Percentiles rank a stretch among this genome's conserved stretches.
phyloP scores from a whole-genome alignment of 2,113 vertebrate species.

The Rhipidura dahli region DNA sequence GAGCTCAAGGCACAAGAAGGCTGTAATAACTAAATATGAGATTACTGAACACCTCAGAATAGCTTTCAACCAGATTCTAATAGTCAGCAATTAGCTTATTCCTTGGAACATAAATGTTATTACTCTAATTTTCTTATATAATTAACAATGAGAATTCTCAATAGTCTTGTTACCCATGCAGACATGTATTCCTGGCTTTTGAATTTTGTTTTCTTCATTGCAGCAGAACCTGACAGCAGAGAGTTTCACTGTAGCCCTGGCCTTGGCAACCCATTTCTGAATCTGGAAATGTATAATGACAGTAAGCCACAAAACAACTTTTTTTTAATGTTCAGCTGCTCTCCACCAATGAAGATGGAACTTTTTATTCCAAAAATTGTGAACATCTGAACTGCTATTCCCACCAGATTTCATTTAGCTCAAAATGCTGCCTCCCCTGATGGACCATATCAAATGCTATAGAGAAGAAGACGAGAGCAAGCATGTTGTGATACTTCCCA shows the following conservation, averaged over 20 bases:
- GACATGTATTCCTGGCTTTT: background rate
- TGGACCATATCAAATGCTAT: background rate
- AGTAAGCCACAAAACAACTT: background rate
- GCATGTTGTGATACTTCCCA: background rate
- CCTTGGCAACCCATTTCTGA: background rate
- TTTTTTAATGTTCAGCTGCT: background rate
- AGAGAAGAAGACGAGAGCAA: background rate
- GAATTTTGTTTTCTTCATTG: background rate
- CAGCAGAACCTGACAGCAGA: background rate
- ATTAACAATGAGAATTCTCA: background rate
- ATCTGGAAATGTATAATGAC: background rate
- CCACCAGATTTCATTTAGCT: background rate
- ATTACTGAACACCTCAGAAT: background rate
- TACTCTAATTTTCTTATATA: background rate
- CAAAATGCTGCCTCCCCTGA: background rate
- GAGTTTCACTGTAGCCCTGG: background rate
- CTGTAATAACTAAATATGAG: background rate
- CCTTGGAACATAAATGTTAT: background rate
- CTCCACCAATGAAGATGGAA: background rate
- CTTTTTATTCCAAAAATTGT: background rate
- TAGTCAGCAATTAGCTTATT: background rate
- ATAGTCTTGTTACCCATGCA: background rate
- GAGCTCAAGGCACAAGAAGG: background rate
- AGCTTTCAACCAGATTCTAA: background rate
- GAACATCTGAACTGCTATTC: slow-evolving; percentile 1